Conservation (phyloP, 2,888 invertebrate species). For the Pollenia griseotomentosa region DNA sequence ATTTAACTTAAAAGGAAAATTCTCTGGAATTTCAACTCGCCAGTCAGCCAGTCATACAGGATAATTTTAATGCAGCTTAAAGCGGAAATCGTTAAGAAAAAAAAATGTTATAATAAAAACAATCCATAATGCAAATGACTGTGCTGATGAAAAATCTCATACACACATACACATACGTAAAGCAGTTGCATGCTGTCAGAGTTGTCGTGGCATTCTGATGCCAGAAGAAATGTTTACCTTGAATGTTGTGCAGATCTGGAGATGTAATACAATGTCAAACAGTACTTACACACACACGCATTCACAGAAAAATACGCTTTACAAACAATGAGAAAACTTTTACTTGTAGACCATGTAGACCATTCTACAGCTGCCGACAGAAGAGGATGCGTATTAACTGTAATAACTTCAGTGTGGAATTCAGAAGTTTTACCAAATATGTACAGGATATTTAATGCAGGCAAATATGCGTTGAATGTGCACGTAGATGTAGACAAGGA, state of each 20-base stretch:
- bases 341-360: not conserved
- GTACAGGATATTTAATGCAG: conserved; percentile 58
- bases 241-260: conserved; percentile 33
- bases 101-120: conserved; percentile 43
- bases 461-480: conserved; percentile 14
- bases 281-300: conserved; percentile 2
- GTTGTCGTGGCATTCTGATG: not conserved
- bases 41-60: not conserved
- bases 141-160: not conserved
- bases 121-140: conserved; percentile 21
- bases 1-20: not conserved
- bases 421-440: conserved; percentile 58
- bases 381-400: conserved; percentile 53
- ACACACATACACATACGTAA: not conserved
- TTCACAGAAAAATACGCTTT: not conserved
- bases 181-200: not conserved
- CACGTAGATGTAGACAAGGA: conserved; percentile 19
- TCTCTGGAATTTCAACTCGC: not conserved
- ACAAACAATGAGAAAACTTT: too few species aligned
- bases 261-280: not conserved
- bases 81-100: conserved; percentile 62
- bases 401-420: conserved; percentile 53
- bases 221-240: conserved; percentile 60
- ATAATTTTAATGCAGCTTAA: conserved; percentile 34
- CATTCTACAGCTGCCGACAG: conserved; percentile 14